Evolutionary conservation across 2,113 vertebrate species (phyloP).

Genomic region (Reinhardtius hippoglossoides): DNA sequence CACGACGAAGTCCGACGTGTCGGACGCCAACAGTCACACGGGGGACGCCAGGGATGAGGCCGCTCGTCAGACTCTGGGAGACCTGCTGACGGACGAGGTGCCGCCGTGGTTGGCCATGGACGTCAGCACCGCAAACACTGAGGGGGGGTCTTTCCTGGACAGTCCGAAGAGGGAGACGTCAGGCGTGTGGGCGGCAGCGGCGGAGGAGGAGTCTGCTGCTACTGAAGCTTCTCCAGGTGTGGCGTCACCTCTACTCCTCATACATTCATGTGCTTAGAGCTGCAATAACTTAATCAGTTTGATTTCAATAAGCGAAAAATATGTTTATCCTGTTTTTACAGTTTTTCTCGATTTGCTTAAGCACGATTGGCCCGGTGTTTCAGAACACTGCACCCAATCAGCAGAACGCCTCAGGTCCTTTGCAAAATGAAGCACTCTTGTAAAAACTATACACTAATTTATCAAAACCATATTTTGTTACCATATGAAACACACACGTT

Average conservation of each 20-base stretch:
- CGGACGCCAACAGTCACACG: neutral
- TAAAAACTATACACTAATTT: too few species aligned
- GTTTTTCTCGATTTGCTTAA: too few species aligned
- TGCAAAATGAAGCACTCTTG: too few species aligned
- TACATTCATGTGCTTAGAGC: neutral
- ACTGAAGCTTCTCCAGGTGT: constrained; percentile 51
- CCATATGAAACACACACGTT: too few species aligned
- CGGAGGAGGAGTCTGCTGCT: constrained; percentile 9
- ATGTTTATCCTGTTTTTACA: too few species aligned
- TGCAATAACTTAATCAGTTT: too few species aligned
- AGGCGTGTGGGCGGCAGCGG: neutral
- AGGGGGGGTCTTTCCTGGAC: neutral
- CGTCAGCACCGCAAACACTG: constrained; percentile 2
- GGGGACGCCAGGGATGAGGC: neutral
- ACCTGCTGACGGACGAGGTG: constrained; percentile 63
- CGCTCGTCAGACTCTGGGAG: constrained; percentile 3
- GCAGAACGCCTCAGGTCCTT: too few species aligned
- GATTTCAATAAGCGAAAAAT: too few species aligned
- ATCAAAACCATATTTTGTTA: too few species aligned
- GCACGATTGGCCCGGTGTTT: too few species aligned
- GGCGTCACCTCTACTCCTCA: neutral
- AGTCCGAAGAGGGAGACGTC: constrained; percentile 28
- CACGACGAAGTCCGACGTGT: neutral
- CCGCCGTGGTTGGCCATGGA: constrained; percentile 66
- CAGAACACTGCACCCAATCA: too few species aligned